These are phyloP conservation scores for Lamprologus sp. DNA, from an alignment of 2,113 vertebrate species.

Conservation along the genomic window DNA sequence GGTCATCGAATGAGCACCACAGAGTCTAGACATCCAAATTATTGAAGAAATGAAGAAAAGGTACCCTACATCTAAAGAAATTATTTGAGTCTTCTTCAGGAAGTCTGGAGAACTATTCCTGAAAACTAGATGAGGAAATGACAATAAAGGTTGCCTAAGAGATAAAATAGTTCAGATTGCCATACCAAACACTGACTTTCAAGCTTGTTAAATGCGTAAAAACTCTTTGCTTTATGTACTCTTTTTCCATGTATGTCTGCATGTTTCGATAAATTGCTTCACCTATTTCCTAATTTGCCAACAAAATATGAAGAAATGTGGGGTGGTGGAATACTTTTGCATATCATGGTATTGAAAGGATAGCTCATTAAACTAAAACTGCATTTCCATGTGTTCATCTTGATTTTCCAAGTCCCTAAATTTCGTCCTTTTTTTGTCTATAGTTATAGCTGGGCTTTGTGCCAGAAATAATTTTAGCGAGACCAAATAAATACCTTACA, in stretches of 20 bases:
- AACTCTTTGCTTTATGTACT: neutral
- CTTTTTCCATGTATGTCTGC: neutral
- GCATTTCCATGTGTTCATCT: neutral
- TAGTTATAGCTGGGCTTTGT: neutral
- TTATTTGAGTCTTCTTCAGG: neutral
- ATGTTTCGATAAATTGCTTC: neutral
- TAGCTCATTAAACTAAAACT: neutral
- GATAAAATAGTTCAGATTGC: neutral
- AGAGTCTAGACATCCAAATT: neutral
- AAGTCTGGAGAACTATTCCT: neutral
- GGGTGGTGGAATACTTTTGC: neutral
- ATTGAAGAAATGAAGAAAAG: neutral
- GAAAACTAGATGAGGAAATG: neutral
- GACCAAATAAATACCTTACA: neutral
- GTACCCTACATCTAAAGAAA: neutral
- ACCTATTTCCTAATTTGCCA: neutral
- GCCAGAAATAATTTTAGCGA: neutral
- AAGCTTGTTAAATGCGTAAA: neutral
- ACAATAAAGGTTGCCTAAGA: neutral
- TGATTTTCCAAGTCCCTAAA: neutral
- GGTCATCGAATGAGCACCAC: neutral
- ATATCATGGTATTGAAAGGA: neutral
- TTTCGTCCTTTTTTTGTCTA: neutral
- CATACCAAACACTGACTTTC: neutral
- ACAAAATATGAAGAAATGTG: neutral